Evolutionary conservation across 2,888 invertebrate genomes (phyloP).

Genomic region (Ichneumoninae sp.): DNA sequence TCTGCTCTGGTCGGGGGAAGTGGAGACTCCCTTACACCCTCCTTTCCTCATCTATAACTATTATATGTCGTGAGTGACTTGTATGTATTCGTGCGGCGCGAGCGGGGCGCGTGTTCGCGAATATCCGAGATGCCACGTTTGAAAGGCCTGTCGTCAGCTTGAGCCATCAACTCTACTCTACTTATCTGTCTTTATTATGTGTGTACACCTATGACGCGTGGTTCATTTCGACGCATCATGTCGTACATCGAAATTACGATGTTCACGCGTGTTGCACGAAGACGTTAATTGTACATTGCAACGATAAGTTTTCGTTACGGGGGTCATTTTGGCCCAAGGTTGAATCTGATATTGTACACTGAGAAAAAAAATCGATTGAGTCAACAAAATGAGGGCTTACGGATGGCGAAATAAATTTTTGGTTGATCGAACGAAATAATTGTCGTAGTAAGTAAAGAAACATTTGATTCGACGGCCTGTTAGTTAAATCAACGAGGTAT

Average conservation of each 20-base stretch:
- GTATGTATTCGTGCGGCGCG: slow-evolving; percentile 24
- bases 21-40: slow-evolving; percentile 20
- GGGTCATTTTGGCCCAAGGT: too few relatives aligned
- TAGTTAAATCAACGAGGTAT: too few relatives aligned
- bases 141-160: slow-evolving; percentile 37
- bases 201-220: slow-evolving; percentile 1
- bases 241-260: slow-evolving; percentile 52
- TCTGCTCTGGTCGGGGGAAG: slow-evolving; percentile 14
- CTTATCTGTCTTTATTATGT: slow-evolving; percentile 25
- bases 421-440: too few relatives aligned
- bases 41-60: slow-evolving; percentile 36
- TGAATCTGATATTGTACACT: too few relatives aligned
- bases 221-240: slow-evolving; percentile 44
- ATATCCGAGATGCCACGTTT: slow-evolving; percentile 27
- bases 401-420: too few relatives aligned
- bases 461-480: too few relatives aligned
- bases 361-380: too few relatives aligned
- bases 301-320: too few relatives aligned
- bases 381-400: too few relatives aligned
- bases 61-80: slow-evolving; percentile 33
- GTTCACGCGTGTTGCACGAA: slow-evolving; percentile 4
- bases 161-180: slow-evolving; percentile 47
- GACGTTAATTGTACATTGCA: too few relatives aligned
- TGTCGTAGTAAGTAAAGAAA: too few relatives aligned
- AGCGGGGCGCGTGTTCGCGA: slow-evolving; percentile 49